These are phyloP conservation scores for Schlechtendalia chinensis DNA, from an alignment of 1,140 invertebrate species.

Conservation along the genomic window DNA sequence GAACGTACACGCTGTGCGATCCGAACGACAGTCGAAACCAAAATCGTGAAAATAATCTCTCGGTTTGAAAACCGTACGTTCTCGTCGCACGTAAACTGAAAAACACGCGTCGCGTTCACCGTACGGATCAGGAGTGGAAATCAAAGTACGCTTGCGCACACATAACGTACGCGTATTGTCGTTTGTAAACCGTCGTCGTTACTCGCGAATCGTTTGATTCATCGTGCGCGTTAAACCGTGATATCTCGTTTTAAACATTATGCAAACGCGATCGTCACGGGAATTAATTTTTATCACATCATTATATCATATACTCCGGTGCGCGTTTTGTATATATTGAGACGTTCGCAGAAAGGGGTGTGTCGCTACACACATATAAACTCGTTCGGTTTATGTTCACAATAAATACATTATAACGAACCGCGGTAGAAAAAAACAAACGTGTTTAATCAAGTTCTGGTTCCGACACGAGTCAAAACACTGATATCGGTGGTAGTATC, in stretches of 20 bases:
- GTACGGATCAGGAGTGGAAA: constrained; percentile 3
- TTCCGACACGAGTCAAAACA: too few species aligned
- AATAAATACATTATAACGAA: too few species aligned
- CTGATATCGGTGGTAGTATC: too few species aligned
- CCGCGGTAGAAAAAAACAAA: too few species aligned
- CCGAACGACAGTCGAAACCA: neutral
- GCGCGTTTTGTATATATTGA: too few species aligned
- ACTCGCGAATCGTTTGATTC: constrained; percentile 19
- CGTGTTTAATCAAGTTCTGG: too few species aligned
- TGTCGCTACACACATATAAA: neutral
- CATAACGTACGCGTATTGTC: neutral
- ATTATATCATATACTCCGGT: neutral
- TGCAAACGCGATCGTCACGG: constrained; percentile 36
- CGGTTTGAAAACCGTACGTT: neutral
- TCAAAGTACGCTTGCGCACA: neutral
- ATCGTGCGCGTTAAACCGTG: too few species aligned
- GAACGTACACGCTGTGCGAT: too few species aligned
- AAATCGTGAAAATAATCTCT: constrained; percentile 2
- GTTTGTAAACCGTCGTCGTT: neutral
- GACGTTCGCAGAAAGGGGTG: neutral
- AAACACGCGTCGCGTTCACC: neutral
- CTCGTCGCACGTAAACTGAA: neutral
- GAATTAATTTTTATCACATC: constrained; percentile 32
- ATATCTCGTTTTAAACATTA: constrained; percentile 14
- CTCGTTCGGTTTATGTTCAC: too few species aligned